Evolutionary conservation across 2,113 vertebrate species (phyloP), one percentile per base, ranked within the genome.

Genomic region (Gobiocypris rarus): DNA sequence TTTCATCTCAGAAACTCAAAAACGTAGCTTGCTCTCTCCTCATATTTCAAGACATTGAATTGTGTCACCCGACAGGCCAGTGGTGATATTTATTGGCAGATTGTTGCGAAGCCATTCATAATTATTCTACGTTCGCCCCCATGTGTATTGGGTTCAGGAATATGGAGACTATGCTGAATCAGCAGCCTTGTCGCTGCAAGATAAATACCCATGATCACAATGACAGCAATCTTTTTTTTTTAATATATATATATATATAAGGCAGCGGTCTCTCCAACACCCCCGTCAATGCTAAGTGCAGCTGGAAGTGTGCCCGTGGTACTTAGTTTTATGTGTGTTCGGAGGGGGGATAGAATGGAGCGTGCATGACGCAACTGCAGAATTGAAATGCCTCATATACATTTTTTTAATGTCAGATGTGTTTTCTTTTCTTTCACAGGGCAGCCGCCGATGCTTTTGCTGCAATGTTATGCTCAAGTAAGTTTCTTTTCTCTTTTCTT

Each of bases 401-500:
- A 87, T 80, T 88, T 88, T 88, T 31, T 50, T 70, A 15, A 81
- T 22, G 43, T 54, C 28, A 81, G 19, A 52, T 34, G 11, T 81
- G 48, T 81, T 81, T 81, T 81, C 45, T 81, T 22, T 92, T 88
- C 91, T 89, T 91, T 90, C 83, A 80, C 92, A 98, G 97, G 95
- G 95, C 95, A 82, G 96, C 97, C 81, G 90, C 95, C 58, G 94
- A 95, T 89, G 95, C 96, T 88, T 92, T 99, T 77, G 93, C 96
- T 86, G 95, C 93, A 86, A 90, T 99, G 87, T 92, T 99, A 89
- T 94, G 94, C 94, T 97, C 97, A 93, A 98, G 97, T 99, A 96
- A 97, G 97, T 91, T 78, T 87, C 17, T 34, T 15, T 50, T 50
- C 13, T 48, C 45, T 48, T 48, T 48, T 48, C 45, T 15, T 14